Percentiles rank a stretch among this genome's conserved stretches.
Conservation (phyloP, 2,797 vertebrate species). For the Tiaroga cobitis region DNA sequence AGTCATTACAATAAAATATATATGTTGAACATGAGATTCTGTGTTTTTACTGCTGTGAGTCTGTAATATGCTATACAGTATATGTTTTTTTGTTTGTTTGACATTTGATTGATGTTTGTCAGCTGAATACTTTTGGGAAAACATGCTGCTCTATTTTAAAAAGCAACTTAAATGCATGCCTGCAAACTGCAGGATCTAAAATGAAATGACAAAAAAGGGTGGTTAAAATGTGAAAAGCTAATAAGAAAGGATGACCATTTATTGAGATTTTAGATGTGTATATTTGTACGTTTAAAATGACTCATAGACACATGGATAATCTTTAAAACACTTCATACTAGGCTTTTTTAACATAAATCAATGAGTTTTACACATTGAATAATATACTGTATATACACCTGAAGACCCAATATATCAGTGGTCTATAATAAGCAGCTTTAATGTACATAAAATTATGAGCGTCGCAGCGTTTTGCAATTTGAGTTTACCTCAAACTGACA, state of each 20-base stretch:
- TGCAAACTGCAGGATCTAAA: not conserved
- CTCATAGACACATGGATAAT: not conserved
- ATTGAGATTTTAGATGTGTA: not conserved
- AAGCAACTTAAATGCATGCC: not conserved
- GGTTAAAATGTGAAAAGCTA: not conserved
- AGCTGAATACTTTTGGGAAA: not conserved
- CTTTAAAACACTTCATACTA: not conserved
- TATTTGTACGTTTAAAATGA: not conserved
- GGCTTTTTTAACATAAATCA: not conserved
- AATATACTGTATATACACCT: not conserved
- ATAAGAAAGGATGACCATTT: not conserved
- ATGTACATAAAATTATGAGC: not conserved
- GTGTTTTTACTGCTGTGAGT: slow-evolving; percentile 39
- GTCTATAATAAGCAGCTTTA: not conserved
- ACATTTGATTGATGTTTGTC: too few relatives aligned
- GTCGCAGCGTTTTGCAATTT: not conserved
- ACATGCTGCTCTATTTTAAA: not conserved
- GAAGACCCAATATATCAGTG: not conserved
- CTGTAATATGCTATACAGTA: too few relatives aligned
- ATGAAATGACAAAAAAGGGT: not conserved
- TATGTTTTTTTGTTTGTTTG: too few relatives aligned
- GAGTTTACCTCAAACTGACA: not conserved
- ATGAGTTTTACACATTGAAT: not conserved
- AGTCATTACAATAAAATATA: slow-evolving; percentile 77
- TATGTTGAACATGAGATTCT: slow-evolving; percentile 63